phyloP scores from a whole-genome alignment of 2,888 invertebrate genomes.

The Tuta absoluta region DNA sequence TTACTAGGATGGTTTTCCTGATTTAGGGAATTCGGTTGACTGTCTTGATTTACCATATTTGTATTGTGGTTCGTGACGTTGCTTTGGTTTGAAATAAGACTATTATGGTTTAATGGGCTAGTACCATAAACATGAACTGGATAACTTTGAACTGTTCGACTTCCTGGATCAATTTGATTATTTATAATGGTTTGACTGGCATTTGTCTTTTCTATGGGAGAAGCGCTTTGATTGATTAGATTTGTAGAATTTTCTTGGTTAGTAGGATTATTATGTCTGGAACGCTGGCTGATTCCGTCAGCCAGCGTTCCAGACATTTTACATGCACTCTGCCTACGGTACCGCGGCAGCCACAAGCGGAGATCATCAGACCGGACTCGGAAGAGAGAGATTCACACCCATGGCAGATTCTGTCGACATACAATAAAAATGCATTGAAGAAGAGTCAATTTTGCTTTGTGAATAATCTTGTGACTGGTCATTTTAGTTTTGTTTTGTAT shows the following conservation, averaged over 20 bases:
- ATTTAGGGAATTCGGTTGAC: neutral
- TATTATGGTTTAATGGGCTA: neutral
- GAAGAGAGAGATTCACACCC: constrained; percentile 58
- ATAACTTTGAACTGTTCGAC: neutral
- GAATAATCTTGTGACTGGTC: no score
- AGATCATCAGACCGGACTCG: constrained; percentile 66
- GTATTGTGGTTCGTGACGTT: neutral
- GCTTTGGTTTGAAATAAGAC: neutral
- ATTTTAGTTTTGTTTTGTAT: neutral
- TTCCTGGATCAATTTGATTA: neutral
- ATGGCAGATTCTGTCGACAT: constrained; percentile 62
- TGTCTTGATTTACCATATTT: neutral
- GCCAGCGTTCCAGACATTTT: constrained; percentile 87
- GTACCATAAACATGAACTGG: neutral
- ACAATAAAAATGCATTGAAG: neutral
- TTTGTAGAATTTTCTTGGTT: neutral
- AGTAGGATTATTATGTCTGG: neutral
- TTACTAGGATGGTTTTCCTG: constrained; percentile 40
- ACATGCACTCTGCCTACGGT: constrained; percentile 88
- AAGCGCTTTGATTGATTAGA: neutral
- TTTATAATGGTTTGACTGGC: neutral
- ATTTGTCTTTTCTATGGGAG: neutral
- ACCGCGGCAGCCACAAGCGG: constrained; percentile 79
- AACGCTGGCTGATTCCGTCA: constrained; percentile 81
- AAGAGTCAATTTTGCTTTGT: no score